phyloP scores from a whole-genome alignment of 92 coral and sea anemone species.

The Porites rus region DNA sequence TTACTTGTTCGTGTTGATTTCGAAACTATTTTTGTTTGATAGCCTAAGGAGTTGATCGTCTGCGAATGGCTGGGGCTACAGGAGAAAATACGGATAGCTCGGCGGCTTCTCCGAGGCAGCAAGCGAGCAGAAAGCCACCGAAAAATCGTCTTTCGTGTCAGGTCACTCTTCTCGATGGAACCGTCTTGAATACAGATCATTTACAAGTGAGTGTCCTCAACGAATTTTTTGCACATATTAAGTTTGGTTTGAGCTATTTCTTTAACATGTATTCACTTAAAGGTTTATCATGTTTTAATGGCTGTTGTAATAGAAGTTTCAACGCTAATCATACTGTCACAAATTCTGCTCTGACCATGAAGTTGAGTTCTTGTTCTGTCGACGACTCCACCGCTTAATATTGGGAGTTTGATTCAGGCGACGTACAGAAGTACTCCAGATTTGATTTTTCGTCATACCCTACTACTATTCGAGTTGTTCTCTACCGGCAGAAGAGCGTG shows the following conservation, averaged over 20 bases:
- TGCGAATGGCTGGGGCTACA: slow-evolving; percentile 76
- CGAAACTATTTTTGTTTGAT: neutral
- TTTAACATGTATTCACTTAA: neutral
- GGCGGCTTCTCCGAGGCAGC: slow-evolving; percentile 65
- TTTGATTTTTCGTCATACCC: neutral
- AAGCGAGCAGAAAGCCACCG: slow-evolving; percentile 72
- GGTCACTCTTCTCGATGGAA: slow-evolving; percentile 91
- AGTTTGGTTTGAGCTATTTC: neutral
- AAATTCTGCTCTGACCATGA: neutral
- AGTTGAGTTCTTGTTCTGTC: neutral
- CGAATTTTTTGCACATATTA: neutral
- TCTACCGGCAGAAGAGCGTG: neutral
- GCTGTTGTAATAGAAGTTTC: neutral
- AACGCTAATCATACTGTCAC: neutral
- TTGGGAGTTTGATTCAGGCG: neutral
- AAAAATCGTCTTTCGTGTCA: slow-evolving; percentile 89
- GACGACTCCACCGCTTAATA: neutral
- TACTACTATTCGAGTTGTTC: neutral
- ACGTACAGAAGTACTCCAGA: neutral
- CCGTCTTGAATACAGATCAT: slow-evolving; percentile 82
- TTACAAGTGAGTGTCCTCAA: slow-evolving; percentile 70
- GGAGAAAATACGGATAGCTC: slow-evolving; percentile 61
- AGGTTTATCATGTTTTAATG: neutral
- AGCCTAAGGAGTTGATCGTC: neutral
- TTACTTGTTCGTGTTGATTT: neutral